These are phyloP conservation scores for Scelioninae gen. 1 DNA, from an alignment of 2,888 invertebrate genomes.

Conservation along the genomic window DNA sequence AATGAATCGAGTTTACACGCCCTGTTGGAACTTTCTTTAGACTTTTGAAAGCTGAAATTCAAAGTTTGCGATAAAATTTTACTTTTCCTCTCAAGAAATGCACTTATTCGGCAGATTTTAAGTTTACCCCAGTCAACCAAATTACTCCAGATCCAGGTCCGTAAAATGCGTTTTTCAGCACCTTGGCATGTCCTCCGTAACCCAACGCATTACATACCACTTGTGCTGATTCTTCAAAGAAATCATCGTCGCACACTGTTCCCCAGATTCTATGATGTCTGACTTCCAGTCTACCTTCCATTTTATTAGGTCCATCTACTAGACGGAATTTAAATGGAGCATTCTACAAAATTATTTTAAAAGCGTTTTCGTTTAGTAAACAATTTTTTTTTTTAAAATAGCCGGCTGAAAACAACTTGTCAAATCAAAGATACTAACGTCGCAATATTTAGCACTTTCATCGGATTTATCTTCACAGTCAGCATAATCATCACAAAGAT, in stretches of 20 bases:
- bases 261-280: constrained; percentile 90
- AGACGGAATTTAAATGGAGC: constrained; percentile 87
- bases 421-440: constrained; percentile 83
- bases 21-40: constrained; percentile 30
- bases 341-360: constrained; percentile 75
- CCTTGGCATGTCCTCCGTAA: constrained; percentile 85
- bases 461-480: constrained; percentile 89
- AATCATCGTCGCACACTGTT: constrained; percentile 92
- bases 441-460: constrained; percentile 86
- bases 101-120: constrained; percentile 1
- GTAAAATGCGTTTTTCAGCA: constrained; percentile 86
- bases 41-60: background rate
- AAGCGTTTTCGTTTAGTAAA: background rate
- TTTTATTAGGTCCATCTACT: constrained; percentile 85
- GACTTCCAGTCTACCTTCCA: constrained; percentile 90
- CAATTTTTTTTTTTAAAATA: background rate
- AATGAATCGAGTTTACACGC: constrained; percentile 37
- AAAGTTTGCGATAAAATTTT: background rate
- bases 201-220: constrained; percentile 87
- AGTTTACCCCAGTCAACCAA: constrained; percentile 88
- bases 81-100: constrained; percentile 3
- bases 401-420: background rate
- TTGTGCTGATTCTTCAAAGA: constrained; percentile 87
- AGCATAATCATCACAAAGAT: constrained; percentile 88
- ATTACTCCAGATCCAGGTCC: constrained; percentile 88